Base-by-base conservation (phyloP, 2,113 vertebrate genomes). In the Centropristis striata region DNA sequence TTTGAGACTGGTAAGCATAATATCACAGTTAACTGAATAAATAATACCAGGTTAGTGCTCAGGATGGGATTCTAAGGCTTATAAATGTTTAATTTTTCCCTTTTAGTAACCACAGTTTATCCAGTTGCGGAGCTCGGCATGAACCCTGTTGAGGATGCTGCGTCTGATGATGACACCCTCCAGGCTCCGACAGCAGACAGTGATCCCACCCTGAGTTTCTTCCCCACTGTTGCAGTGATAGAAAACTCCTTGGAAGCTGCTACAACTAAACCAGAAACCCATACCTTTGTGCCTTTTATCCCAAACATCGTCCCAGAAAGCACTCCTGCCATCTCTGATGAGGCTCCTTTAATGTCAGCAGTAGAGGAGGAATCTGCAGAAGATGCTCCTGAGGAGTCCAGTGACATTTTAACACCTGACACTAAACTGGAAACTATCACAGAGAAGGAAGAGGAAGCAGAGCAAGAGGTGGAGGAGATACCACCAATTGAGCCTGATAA, bases 1-100 rank as follows among this genome's bases (percentile, higher is more conserved):
- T 98, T 95, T 85, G 91, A 92, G 75, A 32, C 88, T 72, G 94
- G 95, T 95, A 74, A 78, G 87, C 20, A 42, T 11, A 18, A 68
- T 46, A 68, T 76, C 14, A 59, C 15, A 39, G 68, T 67, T 32
- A 25, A 71, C 13, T 60, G 10, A 81, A 54, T 28, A 32, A 9
- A 4, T 32, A 54, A 66, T 27, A 41, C 2, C 1, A 47, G 1
- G 0, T 36, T 39, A n/a, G n/a, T 32, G 20, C 41, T 63, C 6
- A 8, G n/a, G 36, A 28, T 27, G n/a, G 4, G 9, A 63, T 15
- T 46, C 55, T 39, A 66, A 80, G 36, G 21, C 7, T 10, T 21
- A 14, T 14, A 14, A 53, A 63, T 66, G 14, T 66, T 80, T 0
- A 68, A 63, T n/a, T 42, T 4, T 67, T 71, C 44, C 10, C 74